phyloP scores from a whole-genome alignment of 35 echinoderm and acorn worm genomes.

The Strongylocentrotus purpuratus region DNA sequence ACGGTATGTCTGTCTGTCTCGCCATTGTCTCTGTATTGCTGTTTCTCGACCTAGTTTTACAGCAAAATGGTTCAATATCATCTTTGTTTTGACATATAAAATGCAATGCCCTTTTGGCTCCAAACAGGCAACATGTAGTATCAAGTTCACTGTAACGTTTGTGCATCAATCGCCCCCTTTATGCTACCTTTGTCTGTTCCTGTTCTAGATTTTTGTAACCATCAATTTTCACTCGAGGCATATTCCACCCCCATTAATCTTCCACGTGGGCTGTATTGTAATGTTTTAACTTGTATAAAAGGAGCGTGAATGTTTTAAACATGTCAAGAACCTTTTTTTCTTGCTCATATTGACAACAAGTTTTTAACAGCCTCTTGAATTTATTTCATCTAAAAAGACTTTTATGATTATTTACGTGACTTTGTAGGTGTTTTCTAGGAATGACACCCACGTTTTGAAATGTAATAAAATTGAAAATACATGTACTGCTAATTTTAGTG shows the following conservation, averaged over 20 bases:
- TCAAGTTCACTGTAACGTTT: no score
- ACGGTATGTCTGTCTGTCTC: background rate
- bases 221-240: background rate
- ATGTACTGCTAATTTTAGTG: background rate
- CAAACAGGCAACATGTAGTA: no score
- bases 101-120: no score
- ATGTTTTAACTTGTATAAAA: background rate
- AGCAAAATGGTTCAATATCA: no score
- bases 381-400: background rate
- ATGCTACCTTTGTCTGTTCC: no score
- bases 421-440: background rate
- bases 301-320: background rate
- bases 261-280: background rate
- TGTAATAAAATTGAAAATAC: background rate
- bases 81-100: no score
- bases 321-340: background rate
- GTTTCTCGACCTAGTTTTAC: no score
- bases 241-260: background rate
- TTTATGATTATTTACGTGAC: background rate
- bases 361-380: background rate
- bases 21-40: background rate
- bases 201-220: background rate
- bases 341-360: background rate
- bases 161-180: no score
- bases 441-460: background rate